Conservation (phyloP, 2,888 invertebrate genomes). For the Pseudoips prasinana region DNA sequence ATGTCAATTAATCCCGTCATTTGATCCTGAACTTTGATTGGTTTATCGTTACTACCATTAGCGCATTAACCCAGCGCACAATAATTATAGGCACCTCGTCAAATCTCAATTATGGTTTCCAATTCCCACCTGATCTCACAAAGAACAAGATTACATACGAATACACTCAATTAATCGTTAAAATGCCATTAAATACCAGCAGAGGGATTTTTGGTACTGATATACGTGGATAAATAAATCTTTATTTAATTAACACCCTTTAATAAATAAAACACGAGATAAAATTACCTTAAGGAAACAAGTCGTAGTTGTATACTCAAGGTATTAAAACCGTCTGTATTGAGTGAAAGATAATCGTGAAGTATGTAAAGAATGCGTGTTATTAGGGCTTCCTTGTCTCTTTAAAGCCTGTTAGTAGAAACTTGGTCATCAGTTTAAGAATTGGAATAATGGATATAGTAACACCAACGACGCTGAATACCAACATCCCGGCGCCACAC, state of each 20-base stretch:
- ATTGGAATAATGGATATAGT: conserved; percentile 28
- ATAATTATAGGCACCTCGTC: no score
- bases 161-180: conserved; percentile 32
- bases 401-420: conserved; percentile 28
- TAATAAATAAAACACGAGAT: conserved; percentile 20
- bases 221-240: conserved; percentile 32
- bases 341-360: no score
- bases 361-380: conserved; percentile 12
- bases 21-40: no score
- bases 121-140: no score
- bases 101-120: no score
- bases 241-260: conserved; percentile 50
- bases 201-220: no score
- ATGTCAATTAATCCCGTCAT: no score
- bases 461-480: conserved; percentile 36
- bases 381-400: conserved; percentile 26
- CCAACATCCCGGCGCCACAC: conserved; percentile 35
- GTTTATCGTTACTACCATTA: no score
- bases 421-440: conserved; percentile 27
- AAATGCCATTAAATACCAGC: conserved; percentile 39
- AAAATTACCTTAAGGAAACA: no score
- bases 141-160: no score
- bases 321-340: no score
- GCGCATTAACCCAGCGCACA: no score
- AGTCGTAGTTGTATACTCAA: not conserved